phyloP scores from a whole-genome alignment of 2,888 invertebrate genomes.

The Meganola albula region DNA sequence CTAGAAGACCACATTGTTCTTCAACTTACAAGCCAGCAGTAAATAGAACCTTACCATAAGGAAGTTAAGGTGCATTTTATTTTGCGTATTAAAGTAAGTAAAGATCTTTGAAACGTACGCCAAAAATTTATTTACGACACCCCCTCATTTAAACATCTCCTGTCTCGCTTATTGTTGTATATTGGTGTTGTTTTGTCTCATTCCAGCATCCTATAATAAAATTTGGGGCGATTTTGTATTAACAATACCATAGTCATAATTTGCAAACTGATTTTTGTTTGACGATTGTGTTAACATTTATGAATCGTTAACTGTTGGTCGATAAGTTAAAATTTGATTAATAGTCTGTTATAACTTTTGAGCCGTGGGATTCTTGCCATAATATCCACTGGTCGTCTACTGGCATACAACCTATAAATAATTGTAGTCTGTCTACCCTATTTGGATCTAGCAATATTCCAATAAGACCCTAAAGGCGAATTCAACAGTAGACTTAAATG shows the following conservation, averaged over 20 bases:
- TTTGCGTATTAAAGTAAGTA: constrained; percentile 24
- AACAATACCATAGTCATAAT: constrained; percentile 63
- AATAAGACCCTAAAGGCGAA: too few relatives aligned
- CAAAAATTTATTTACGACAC: constrained; percentile 66
- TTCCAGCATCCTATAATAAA: constrained; percentile 49
- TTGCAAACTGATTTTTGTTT: constrained; percentile 54
- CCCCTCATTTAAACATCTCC: constrained; percentile 57
- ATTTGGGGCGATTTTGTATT: constrained; percentile 62
- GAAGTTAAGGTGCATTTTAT: constrained; percentile 23
- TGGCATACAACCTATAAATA: too few relatives aligned
- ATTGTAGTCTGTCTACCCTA: too few relatives aligned
- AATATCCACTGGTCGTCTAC: too few relatives aligned
- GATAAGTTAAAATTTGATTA: constrained; percentile 11
- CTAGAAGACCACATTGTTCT: constrained; percentile 51
- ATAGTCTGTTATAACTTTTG: too few relatives aligned
- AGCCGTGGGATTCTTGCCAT: too few relatives aligned
- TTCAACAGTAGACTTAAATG: too few relatives aligned
- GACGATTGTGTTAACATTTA: constrained; percentile 37
- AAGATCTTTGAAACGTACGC: constrained; percentile 55
- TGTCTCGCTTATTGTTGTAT: constrained; percentile 40
- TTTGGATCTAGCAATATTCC: too few relatives aligned
- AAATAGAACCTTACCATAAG: constrained; percentile 28
- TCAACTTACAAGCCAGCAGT: constrained; percentile 22
- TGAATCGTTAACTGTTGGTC: constrained; percentile 27
- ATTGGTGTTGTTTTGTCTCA: constrained; percentile 36